Conservation (phyloP, 2,888 invertebrate genomes). For the Macrostomum cliftonense region DNA sequence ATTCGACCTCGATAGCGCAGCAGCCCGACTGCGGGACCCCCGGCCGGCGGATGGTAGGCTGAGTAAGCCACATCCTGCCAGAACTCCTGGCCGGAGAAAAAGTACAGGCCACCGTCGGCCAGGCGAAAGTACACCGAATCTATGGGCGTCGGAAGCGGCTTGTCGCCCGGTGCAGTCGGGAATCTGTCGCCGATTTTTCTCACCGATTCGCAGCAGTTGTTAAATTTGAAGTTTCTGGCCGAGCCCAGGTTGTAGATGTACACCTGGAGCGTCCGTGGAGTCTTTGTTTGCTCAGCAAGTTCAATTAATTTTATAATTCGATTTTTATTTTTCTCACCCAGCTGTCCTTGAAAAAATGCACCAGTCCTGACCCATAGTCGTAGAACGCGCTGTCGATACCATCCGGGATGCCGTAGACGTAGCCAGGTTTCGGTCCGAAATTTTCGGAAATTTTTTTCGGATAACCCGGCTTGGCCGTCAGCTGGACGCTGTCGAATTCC, state of each 20-base stretch:
- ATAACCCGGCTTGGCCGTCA: slow-evolving; percentile 25
- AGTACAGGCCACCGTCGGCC: slow-evolving; percentile 28
- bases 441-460: slow-evolving; percentile 25
- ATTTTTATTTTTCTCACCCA: slow-evolving; percentile 16
- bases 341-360: slow-evolving; percentile 36
- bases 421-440: slow-evolving; percentile 21
- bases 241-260: slow-evolving; percentile 30
- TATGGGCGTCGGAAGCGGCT: slow-evolving; percentile 22
- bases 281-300: no score
- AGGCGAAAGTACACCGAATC: slow-evolving; percentile 35
- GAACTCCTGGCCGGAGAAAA: slow-evolving; percentile 30
- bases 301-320: no score
- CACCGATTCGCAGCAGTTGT: slow-evolving; percentile 27
- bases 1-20: no score
- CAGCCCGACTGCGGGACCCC: no score
- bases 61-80: slow-evolving; percentile 25
- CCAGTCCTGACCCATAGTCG: slow-evolving; percentile 30
- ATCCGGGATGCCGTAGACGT: slow-evolving; percentile 22
- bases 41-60: no score
- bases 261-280: slow-evolving; percentile 17
- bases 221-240: slow-evolving; percentile 15
- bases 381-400: slow-evolving; percentile 33
- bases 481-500: slow-evolving; percentile 27
- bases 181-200: slow-evolving; percentile 25
- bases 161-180: slow-evolving; percentile 21